Conservation (phyloP, 1,140 invertebrate species). For the Pantala flavescens region DNA sequence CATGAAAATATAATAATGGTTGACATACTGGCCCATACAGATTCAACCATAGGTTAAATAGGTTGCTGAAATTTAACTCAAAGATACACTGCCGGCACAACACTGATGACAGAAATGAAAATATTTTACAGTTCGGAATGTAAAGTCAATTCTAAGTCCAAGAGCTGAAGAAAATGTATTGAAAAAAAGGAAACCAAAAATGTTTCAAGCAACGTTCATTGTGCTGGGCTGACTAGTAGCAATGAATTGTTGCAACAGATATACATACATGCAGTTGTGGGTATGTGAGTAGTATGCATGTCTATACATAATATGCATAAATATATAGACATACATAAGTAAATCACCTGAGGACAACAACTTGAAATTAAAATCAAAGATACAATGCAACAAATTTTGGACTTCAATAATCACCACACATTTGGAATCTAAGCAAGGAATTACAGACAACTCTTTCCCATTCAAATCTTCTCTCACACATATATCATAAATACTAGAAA, state of each 20-base stretch:
- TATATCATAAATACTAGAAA: too few relatives aligned
- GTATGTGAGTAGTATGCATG: too few relatives aligned
- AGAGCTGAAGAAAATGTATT: not conserved
- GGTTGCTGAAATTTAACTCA: not conserved
- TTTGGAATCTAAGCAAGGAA: too few relatives aligned
- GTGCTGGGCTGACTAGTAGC: conserved; percentile 6
- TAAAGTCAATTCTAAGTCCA: not conserved
- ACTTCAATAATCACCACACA: not conserved
- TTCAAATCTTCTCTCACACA: too few relatives aligned
- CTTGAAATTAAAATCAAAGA: not conserved
- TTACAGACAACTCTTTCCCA: too few relatives aligned
- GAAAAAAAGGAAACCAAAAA: not conserved
- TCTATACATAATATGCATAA: too few relatives aligned
- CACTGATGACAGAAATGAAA: not conserved
- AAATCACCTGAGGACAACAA: not conserved
- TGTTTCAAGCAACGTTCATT: not conserved
- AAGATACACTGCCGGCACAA: not conserved
- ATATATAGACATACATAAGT: not conserved
- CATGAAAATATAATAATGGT: conserved; percentile 8
- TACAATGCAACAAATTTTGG: not conserved
- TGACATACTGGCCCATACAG: conserved; percentile 8
- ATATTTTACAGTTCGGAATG: conserved; percentile 6
- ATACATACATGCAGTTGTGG: not conserved
- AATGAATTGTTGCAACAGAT: not conserved
- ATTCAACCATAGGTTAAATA: conserved; percentile 3